A percentile compares a stretch with the other conserved stretches of the same genome.
Conservation (phyloP, 2,113 vertebrate genomes). For the pig (Sus scrofa) region T2T-Sscrofa CM000818.6:69892501-69893000, state of each 20-base stretch:
- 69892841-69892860: neutral
- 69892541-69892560: neutral
- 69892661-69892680: neutral
- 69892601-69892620: neutral
- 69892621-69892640: neutral
- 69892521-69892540: neutral
- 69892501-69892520: neutral
- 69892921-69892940: neutral
- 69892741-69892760: slow-evolving; percentile 32
- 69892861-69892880: neutral
- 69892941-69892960: neutral
- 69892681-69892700: neutral
- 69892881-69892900: neutral
- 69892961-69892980: slow-evolving; percentile 41
- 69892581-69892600: neutral
- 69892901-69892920: neutral
- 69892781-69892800: neutral
- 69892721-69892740: slow-evolving; percentile 5
- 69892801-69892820: neutral
- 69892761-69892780: neutral
- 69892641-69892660: neutral
- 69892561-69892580: neutral
- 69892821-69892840: neutral
- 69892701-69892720: neutral
- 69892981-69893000: slow-evolving; percentile 58